phyloP scores from a whole-genome alignment of 1,140 invertebrate species.

The Onthophagus taurus region DNA sequence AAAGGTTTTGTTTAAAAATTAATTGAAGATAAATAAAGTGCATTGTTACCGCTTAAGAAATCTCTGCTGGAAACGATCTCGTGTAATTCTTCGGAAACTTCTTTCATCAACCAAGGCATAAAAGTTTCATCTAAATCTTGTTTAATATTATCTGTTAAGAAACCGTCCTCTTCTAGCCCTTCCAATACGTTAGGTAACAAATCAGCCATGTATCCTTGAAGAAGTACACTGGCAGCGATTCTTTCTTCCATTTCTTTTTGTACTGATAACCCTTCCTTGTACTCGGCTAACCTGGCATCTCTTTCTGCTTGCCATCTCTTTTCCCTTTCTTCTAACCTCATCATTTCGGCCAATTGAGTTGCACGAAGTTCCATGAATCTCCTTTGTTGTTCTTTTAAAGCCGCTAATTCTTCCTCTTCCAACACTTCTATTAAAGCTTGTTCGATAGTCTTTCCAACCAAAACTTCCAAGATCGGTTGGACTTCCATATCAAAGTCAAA shows the following conservation, averaged over 20 bases:
- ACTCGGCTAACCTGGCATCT: slow-evolving; percentile 48
- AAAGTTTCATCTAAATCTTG: slow-evolving; percentile 67
- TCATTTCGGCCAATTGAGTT: slow-evolving; percentile 66
- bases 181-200: slow-evolving; percentile 75
- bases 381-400: slow-evolving; percentile 66
- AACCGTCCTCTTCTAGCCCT: slow-evolving; percentile 65
- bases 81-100: slow-evolving; percentile 69
- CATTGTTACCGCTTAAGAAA: slow-evolving; percentile 62
- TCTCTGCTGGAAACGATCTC: slow-evolving; percentile 68
- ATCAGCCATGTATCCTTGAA: slow-evolving; percentile 73
- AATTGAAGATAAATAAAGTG: too few relatives aligned
- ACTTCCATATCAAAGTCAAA: slow-evolving; percentile 86
- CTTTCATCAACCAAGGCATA: slow-evolving; percentile 80
- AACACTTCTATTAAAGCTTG: slow-evolving; percentile 76
- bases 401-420: slow-evolving; percentile 66
- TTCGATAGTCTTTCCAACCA: slow-evolving; percentile 81
- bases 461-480: slow-evolving; percentile 73
- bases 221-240: slow-evolving; percentile 68
- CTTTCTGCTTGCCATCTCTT: slow-evolving; percentile 44
- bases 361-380: slow-evolving; percentile 66
- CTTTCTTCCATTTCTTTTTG: slow-evolving; percentile 67
- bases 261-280: slow-evolving; percentile 37
- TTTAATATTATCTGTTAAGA: slow-evolving; percentile 61
- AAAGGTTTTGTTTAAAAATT: too few relatives aligned
- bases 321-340: slow-evolving; percentile 64